Conservation (phyloP, 2,797 vertebrate genomes). For the Sebastes itinus region DNA sequence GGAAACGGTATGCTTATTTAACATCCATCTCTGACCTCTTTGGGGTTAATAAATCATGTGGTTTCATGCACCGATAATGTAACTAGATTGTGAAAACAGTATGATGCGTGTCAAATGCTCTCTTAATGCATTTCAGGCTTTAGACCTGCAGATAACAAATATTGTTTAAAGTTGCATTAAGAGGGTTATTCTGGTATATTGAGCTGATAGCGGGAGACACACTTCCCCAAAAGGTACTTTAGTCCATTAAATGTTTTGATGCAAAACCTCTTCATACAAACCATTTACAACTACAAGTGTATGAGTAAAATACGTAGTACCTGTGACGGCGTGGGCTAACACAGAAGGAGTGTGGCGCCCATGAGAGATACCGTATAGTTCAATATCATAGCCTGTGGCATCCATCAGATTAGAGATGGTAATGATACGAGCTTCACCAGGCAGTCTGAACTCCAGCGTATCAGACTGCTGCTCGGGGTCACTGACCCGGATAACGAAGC, state of each 20-base stretch:
- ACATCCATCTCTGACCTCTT: background rate
- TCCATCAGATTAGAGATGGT: slow-evolving; percentile 85
- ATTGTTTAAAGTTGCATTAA: background rate
- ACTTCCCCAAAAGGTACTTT: background rate
- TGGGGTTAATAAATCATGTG: background rate
- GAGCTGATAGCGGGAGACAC: background rate
- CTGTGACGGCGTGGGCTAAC: slow-evolving; percentile 86
- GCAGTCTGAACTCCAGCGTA: slow-evolving; percentile 82
- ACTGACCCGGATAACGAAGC: slow-evolving; percentile 85
- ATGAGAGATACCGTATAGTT: slow-evolving; percentile 85
- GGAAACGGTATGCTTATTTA: background rate
- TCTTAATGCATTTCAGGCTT: background rate
- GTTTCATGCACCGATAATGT: background rate
- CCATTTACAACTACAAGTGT: background rate
- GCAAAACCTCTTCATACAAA: background rate
- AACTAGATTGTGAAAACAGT: background rate
- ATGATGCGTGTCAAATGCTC: slow-evolving; percentile 33
- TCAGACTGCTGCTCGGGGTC: slow-evolving; percentile 79
- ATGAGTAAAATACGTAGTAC: slow-evolving; percentile 80
- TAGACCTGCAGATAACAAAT: background rate
- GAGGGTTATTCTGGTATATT: background rate
- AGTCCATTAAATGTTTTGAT: background rate
- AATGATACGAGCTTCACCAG: slow-evolving; percentile 77
- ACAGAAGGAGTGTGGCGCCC: slow-evolving; percentile 84
- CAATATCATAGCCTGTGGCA: slow-evolving; percentile 86